Evolutionary conservation across 2,797 vertebrate genomes (phyloP).

Genomic region (Oryzias dopingdopingensis): DNA sequence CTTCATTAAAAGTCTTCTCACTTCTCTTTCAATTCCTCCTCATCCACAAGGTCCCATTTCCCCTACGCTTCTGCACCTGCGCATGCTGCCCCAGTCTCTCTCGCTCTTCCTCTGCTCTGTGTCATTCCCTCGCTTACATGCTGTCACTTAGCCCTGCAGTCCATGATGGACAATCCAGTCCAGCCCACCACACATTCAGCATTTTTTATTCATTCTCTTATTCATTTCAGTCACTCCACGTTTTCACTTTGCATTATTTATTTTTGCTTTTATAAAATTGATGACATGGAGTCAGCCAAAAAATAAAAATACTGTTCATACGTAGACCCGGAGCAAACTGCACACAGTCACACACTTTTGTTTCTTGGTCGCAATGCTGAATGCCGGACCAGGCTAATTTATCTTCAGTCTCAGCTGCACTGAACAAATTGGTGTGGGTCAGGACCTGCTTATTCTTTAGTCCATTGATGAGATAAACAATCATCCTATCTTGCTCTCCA

Average conservation of each 20-base stretch:
- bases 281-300: slow-evolving; percentile 15
- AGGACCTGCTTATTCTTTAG: slow-evolving; percentile 44
- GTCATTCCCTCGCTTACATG: slow-evolving; percentile 28
- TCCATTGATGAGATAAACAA: slow-evolving; percentile 66
- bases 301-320: slow-evolving; percentile 8
- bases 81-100: slow-evolving; percentile 8
- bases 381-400: slow-evolving; percentile 36
- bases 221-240: slow-evolving; percentile 37
- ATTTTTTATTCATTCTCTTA: slow-evolving; percentile 49
- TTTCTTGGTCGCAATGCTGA: slow-evolving; percentile 20
- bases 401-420: slow-evolving; percentile 43
- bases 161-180: slow-evolving; percentile 51
- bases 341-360: not conserved
- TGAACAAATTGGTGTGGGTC: slow-evolving; percentile 56
- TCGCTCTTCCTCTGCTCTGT: slow-evolving; percentile 11
- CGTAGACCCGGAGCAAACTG: slow-evolving; percentile 14
- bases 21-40: slow-evolving; percentile 19
- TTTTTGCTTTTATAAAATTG: slow-evolving; percentile 27
- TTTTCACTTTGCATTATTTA: slow-evolving; percentile 43
- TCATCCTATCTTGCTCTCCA: slow-evolving; percentile 31
- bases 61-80: slow-evolving; percentile 8
- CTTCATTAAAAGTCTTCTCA: slow-evolving; percentile 24
- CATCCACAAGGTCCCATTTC: slow-evolving; percentile 13
- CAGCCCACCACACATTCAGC: slow-evolving; percentile 34
- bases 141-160: slow-evolving; percentile 47